Conservation (phyloP, 1,140 invertebrate species). For the Drosophila rufa region DNA sequence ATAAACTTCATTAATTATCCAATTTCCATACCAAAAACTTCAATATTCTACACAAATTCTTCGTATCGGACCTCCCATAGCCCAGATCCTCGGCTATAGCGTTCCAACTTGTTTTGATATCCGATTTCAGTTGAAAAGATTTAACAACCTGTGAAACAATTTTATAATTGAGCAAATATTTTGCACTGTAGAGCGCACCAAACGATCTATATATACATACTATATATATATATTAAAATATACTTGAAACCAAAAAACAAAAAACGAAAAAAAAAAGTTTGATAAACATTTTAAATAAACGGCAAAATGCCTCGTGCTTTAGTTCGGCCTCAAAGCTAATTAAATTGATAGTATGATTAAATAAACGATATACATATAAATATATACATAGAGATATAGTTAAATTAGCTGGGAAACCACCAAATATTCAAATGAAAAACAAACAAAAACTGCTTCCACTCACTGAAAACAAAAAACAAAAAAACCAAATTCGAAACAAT, state of each 20-base stretch:
- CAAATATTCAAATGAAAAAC: conserved; percentile 32
- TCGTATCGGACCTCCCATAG: conserved; percentile 23
- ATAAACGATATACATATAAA: conserved; percentile 26
- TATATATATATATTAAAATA: conserved; percentile 29
- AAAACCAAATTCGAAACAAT: conserved; percentile 53
- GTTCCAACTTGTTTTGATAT: conserved; percentile 21
- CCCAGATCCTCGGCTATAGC: conserved; percentile 23
- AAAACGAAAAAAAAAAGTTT: conserved; percentile 40
- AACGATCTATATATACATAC: conserved; percentile 34
- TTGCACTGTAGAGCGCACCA: conserved; percentile 79
- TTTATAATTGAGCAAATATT: conserved; percentile 80
- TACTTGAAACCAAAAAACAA: conserved; percentile 25
- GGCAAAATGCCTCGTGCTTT: conserved; percentile 55
- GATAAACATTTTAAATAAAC: conserved; percentile 66
- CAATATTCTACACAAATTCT: background rate
- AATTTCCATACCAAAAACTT: background rate
- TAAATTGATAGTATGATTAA: conserved; percentile 38
- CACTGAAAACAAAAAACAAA: conserved; percentile 35
- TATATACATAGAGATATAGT: conserved; percentile 29
- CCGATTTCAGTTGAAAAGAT: conserved; percentile 25
- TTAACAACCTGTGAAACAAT: conserved; percentile 72
- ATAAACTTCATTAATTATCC: no score
- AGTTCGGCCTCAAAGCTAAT: conserved; percentile 59
- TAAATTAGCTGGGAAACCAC: conserved; percentile 43
- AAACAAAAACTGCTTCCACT: conserved; percentile 65